phyloP scores from a whole-genome alignment of 2,797 vertebrate genomes.

The Tenualosa ilisha region DNA sequence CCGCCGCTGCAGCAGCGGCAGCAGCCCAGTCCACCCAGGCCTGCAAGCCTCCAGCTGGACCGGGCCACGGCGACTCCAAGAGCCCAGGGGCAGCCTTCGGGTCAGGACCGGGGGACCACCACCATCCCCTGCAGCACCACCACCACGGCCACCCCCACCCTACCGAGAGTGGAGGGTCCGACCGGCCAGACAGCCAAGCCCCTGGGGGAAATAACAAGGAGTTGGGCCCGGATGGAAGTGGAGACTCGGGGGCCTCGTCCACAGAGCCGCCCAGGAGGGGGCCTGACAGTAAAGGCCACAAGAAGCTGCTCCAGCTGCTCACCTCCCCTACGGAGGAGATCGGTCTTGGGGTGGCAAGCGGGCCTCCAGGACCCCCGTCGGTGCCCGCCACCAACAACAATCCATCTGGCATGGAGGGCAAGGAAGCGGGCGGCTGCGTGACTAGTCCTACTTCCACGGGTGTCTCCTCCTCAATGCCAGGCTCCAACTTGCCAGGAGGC shows the following conservation, averaged over 20 bases:
- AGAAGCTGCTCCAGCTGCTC: slow-evolving; percentile 94
- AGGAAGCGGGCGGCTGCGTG: slow-evolving; percentile 79
- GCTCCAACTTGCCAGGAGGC: slow-evolving; percentile 40
- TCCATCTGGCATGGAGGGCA: slow-evolving; percentile 80
- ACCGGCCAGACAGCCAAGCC: not conserved
- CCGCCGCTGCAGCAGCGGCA: not conserved
- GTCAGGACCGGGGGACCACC: slow-evolving; percentile 62
- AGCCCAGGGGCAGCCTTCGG: slow-evolving; percentile 83
- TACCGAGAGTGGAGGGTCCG: slow-evolving; percentile 66
- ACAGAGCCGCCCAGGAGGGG: slow-evolving; percentile 76
- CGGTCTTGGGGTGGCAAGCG: slow-evolving; percentile 61
- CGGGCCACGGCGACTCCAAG: slow-evolving; percentile 80
- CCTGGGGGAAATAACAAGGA: not conserved
- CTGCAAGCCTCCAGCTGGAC: slow-evolving; percentile 60
- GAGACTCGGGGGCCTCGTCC: slow-evolving; percentile 1
- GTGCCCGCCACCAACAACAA: slow-evolving; percentile 66
- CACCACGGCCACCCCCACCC: slow-evolving; percentile 78
- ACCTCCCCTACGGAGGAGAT: slow-evolving; percentile 92
- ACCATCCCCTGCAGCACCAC: slow-evolving; percentile 69
- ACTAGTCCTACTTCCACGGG: slow-evolving; percentile 91
- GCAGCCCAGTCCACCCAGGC: slow-evolving; percentile 73
- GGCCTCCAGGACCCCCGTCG: slow-evolving; percentile 41
- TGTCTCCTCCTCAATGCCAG: slow-evolving; percentile 83
- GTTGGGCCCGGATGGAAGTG: not conserved
- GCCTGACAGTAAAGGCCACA: slow-evolving; percentile 87